Evolutionary conservation across 2,797 vertebrate genomes (phyloP).

Genomic region (Hippopotamyrus pictus): DNA sequence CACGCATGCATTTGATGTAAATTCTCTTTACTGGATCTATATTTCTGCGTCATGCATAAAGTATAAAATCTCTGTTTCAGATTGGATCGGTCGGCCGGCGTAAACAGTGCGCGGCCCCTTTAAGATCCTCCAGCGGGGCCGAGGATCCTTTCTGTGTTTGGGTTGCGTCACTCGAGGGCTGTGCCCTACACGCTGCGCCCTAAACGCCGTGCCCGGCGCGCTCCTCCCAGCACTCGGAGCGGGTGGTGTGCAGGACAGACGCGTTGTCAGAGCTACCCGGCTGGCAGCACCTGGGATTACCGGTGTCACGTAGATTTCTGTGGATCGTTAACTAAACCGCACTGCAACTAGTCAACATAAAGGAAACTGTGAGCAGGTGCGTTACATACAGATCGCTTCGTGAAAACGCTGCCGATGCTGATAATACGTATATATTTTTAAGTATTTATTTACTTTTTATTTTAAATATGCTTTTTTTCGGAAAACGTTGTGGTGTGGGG

Average conservation of each 20-base stretch:
- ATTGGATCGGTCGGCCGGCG: neutral
- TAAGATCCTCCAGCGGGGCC: constrained; percentile 12
- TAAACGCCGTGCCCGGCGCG: constrained; percentile 27
- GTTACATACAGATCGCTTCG: neutral
- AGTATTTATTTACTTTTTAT: neutral
- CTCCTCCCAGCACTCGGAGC: constrained; percentile 15
- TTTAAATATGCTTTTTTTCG: neutral
- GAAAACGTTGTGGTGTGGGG: neutral
- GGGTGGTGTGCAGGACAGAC: neutral
- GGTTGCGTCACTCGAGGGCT: constrained; percentile 55
- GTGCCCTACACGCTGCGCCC: constrained; percentile 34
- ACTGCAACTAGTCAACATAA: constrained; percentile 2
- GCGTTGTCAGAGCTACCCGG: neutral
- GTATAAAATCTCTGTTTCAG: neutral
- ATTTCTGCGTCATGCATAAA: neutral
- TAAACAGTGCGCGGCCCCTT: constrained; percentile 5
- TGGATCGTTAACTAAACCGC: neutral
- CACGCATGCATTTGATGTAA: neutral
- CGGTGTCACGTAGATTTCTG: neutral
- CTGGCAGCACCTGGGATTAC: neutral
- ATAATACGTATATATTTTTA: neutral
- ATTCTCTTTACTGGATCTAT: neutral
- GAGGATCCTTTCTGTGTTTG: constrained; percentile 5
- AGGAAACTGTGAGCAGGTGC: neutral
- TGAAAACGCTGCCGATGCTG: neutral